Conservation (phyloP, 2,888 invertebrate species). For the Crematogaster levior region DNA sequence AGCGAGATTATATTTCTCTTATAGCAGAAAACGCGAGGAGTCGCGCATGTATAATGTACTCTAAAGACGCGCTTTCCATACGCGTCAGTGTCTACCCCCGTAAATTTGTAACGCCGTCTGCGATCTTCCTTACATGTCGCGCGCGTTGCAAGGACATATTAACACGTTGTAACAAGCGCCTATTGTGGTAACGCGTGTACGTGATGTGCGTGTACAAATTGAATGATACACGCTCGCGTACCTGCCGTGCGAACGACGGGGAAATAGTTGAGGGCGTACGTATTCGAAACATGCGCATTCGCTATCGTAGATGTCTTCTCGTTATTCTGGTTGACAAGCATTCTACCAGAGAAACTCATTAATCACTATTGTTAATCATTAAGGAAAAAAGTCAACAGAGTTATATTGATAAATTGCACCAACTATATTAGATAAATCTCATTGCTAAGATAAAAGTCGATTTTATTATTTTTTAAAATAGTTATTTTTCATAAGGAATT, state of each 20-base stretch:
- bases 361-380: not conserved
- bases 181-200: slow-evolving; percentile 46
- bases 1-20: slow-evolving; percentile 46
- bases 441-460: not conserved
- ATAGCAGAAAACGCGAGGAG: slow-evolving; percentile 5
- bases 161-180: slow-evolving; percentile 51
- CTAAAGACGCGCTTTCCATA: slow-evolving; percentile 31
- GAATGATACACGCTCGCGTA: slow-evolving; percentile 34
- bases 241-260: not conserved
- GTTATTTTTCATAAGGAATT: not conserved
- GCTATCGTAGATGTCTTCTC: slow-evolving; percentile 14
- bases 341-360: slow-evolving; percentile 2
- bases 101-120: slow-evolving; percentile 41
- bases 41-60: slow-evolving; percentile 23
- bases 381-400: not conserved
- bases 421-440: not conserved
- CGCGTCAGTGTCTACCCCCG: not conserved
- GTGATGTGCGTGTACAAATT: slow-evolving; percentile 53
- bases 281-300: slow-evolving; percentile 29
- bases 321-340: not conserved
- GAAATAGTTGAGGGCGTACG: not conserved
- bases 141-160: slow-evolving; percentile 42
- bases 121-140: slow-evolving; percentile 41
- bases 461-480: not conserved
- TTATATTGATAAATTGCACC: not conserved